A percentile compares a stretch with the other conserved stretches of the same genome.
Evolutionary conservation across 2,888 invertebrate genomes (phyloP).

Genomic region (Shargacucullia verbasci): DNA sequence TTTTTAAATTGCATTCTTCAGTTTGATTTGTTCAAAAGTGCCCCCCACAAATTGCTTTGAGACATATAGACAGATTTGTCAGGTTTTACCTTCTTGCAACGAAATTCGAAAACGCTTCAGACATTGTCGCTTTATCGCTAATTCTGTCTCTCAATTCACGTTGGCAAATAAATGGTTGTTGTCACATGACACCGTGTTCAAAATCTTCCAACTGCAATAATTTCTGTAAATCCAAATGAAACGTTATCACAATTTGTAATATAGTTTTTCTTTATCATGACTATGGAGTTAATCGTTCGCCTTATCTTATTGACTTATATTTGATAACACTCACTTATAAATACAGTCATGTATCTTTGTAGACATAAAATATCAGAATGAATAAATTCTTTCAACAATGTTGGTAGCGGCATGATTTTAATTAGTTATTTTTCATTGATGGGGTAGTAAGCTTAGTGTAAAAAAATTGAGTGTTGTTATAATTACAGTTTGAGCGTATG

Average conservation of each 20-base stretch:
- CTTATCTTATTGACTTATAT: conserved; percentile 48
- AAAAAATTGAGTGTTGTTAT: no score
- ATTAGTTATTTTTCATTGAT: background rate
- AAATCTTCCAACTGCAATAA: background rate
- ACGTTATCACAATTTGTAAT: conserved; percentile 29
- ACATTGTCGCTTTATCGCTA: no score
- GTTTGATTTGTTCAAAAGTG: no score
- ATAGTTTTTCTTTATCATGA: conserved; percentile 42
- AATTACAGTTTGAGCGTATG: no score
- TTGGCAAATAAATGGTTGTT: no score
- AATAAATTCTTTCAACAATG: background rate
- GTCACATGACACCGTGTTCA: background rate
- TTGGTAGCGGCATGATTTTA: conserved; percentile 5
- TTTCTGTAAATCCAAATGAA: conserved; percentile 4
- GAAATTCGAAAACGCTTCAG: no score
- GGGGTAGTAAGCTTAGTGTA: no score
- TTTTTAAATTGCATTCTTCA: no score
- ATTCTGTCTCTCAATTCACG: no score
- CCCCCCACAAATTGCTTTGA: no score
- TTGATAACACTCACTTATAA: conserved; percentile 37
- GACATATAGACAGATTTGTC: no score
- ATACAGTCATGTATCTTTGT: conserved; percentile 21
- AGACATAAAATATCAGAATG: conserved; percentile 5
- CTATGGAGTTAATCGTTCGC: conserved; percentile 43
- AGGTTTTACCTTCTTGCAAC: no score